Evolutionary conservation across 2,888 invertebrate species (phyloP), one percentile per base, ranked within the genome.

Genomic region (Galerucella pusilla): DNA sequence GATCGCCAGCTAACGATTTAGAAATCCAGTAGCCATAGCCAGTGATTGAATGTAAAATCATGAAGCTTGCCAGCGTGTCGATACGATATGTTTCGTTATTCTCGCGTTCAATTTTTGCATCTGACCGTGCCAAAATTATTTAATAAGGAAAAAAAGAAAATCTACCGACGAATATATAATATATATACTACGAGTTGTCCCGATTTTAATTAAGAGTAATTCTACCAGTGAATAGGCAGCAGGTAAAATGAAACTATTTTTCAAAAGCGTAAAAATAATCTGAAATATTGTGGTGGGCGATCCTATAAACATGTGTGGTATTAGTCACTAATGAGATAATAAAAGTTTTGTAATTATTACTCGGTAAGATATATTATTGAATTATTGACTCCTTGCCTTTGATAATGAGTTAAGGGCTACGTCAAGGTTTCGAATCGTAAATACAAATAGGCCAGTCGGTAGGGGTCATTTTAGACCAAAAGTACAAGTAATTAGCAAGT

Each of bases 1-100:
- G 54, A 71, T 71, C 12, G 64, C 42, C 63, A 71, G 71, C 49
- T 28, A 52, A 57, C 60, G 28, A 54, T 45, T 20, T 46, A 49
- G 49, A 35, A 54, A 71, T 71, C 52, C 35, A 25, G 54, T 35
- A 63, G 42, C 64, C 52, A 68, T 35, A 68, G 67, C 60, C 45
- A 69, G 45, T 60, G 46, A 49, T 63, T 25, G 25, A 46, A 42
- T 28, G 70, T 70, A 46, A 59, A 42, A 71, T 65, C 57, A 65
- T 20, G 11, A 28, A 25, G 71, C 52, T 52, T 71, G 52, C 45
- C 45, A 45, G 71, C 16, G 25, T 69, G 61, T 69, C 25, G 68
- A 68, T 63, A n/a, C 35, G 20, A 46, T 65, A 45, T 45, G 45
- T 63, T n/a, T 9, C 63, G 63, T 42, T 46, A n/a, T 16, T 65